Base-by-base conservation (phyloP, 2,888 invertebrate genomes). In the Ennomos fuscantarius region DNA sequence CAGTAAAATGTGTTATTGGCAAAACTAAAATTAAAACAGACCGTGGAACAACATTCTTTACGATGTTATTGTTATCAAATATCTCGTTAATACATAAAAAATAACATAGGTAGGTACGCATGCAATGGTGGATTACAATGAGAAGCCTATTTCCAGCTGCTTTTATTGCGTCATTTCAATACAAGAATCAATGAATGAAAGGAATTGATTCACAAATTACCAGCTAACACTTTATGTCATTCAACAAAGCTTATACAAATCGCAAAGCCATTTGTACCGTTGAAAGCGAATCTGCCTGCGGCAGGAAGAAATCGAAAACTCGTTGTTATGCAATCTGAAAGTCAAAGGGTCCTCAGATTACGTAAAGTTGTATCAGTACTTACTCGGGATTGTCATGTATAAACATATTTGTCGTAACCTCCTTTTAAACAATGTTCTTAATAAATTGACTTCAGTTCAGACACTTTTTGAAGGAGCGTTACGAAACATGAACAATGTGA, bases 231-330 rank as follows among this genome's bases (percentile, higher is more conserved):
- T 57, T 59, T 62, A 59, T 55, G 51, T 47, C 50, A 50, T 41
- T 46, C 51, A 48, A 63, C 66, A 62, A 61, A 61, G 47, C 43
- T 44, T 43, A 33, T 43, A 47, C 47, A 55, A 55, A 43, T 42
- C 13, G 35, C 11, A 35, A 42, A 32, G 56, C 45, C 43, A 55
- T 62, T 55, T 45, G 37, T 49, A 67, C 35, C 42, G 70, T 81
- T 76, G 86, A 87, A 87, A 87, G 84, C 79, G 81, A 84, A 78
- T 76, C 65, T 69, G 86, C 76, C 76, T 60, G 73, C 55, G 74
- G 82, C 79, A 78, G 83, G 84, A 84, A 76, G 84, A 87, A 88
- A 89, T 86, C 86, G 83, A 84, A 84, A 87, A 82, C 83, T 72
- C 51, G 76, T 64, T 63, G 13, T 89, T 89, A 82, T 73, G 81